Evolutionary conservation across 1,140 invertebrate genomes (phyloP).

Genomic region (Nebria ingens): DNA sequence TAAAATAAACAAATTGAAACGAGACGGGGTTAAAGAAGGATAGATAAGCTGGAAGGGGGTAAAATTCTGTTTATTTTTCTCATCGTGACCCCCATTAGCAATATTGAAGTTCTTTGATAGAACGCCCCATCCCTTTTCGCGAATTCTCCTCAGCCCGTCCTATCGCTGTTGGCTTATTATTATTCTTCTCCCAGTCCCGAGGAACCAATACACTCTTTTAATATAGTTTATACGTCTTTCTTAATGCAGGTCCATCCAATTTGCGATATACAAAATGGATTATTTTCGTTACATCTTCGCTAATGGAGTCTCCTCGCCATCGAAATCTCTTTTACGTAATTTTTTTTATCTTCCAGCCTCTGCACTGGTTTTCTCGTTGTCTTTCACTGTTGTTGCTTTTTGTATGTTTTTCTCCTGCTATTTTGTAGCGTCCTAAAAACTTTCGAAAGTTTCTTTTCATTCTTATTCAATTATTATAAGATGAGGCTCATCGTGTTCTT

Average conservation of each 20-base stretch:
- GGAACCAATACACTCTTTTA: neutral
- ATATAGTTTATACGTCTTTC: neutral
- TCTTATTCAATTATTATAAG: neutral
- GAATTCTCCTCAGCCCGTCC: neutral
- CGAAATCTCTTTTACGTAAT: neutral
- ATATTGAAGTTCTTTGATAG: neutral
- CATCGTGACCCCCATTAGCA: neutral
- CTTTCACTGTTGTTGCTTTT: no score
- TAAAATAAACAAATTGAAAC: no score
- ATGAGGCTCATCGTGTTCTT: neutral
- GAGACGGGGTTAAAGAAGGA: neutral
- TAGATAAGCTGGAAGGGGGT: neutral
- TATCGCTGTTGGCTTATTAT: neutral
- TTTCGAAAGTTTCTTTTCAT: neutral
- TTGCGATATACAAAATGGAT: conserved; percentile 3
- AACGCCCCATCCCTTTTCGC: neutral
- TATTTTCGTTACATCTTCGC: conserved; percentile 4
- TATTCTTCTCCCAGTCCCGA: neutral
- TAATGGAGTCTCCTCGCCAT: neutral
- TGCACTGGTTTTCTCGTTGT: no score
- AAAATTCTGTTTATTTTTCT: neutral
- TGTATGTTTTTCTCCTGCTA: neutral
- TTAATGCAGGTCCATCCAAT: conserved; percentile 1
- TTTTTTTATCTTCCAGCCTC: neutral
- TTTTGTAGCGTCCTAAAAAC: neutral